Evolutionary conservation across 2,797 vertebrate genomes (phyloP), one percentile per base, ranked within the genome.

Genomic region (Sylvia borin): DNA sequence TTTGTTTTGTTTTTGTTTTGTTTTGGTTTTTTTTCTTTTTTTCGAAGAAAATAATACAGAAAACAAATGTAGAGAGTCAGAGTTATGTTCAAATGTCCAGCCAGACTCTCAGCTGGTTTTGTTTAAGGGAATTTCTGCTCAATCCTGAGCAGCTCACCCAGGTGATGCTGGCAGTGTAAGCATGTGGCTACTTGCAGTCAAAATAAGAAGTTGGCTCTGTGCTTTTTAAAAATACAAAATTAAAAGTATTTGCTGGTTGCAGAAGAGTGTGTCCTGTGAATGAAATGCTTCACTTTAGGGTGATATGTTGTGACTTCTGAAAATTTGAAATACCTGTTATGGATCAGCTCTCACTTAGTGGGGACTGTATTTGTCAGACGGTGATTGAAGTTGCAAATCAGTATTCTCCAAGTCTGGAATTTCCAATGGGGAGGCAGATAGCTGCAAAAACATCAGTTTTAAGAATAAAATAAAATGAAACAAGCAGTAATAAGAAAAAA

Each of bases 301-400:
- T 97, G 97, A 97, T 97, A 60, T 97, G 97, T 97, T 98, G 97
- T 98, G 98, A 98, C 97, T 98, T 98, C 80, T n/a, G 97, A 97
- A 97, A 97, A 98, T 97, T 66, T 97, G 97, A 98, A 98, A 98
- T 98, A 98, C 96, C 97, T 98, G 97, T 98, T 98, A 96, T 65
- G 92, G 96, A 97, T 97, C 92, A 34, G 83, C 84, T 97, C 95
- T 97, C 94, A 93, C 95, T 98, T 97, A 96, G 93, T 32, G n/a
- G 78, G 95, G 92, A 90, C 96, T 97, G 88, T 88, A 42, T 96
- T 97, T 98, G 96, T 97, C 95, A 98, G 97, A 82, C 27, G 3
- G 90, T 96, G 97, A 98, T 93, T 97, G 97, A 98, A 97, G 93
- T 67, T 97, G 97, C 97, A 98, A 97, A 97, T 98, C 97, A 93